Evolutionary conservation across 2,888 invertebrate species (phyloP).

Genomic region (Metalampra italica): DNA sequence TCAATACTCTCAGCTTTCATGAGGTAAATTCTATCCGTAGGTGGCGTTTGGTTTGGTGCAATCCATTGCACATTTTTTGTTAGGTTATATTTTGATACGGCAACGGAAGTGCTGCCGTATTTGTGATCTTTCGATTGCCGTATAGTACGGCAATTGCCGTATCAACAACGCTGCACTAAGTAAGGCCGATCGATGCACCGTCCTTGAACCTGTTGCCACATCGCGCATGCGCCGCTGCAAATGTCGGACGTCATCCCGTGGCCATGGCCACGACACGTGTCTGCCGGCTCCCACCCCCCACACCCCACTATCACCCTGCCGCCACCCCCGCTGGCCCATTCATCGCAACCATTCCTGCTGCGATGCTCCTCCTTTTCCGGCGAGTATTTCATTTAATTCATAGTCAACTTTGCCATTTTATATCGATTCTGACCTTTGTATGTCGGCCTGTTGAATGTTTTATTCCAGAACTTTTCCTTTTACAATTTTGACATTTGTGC

Average conservation of each 20-base stretch:
- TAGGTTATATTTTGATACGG: too few relatives aligned
- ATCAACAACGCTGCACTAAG: too few relatives aligned
- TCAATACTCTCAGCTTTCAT: too few relatives aligned
- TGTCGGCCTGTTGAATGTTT: conserved; percentile 45
- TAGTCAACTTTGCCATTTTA: conserved; percentile 62
- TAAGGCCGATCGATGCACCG: conserved; percentile 59
- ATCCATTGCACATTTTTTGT: too few relatives aligned
- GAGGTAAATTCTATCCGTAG: too few relatives aligned
- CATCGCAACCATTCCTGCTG: conserved; percentile 42
- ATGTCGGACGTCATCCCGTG: conserved; percentile 65
- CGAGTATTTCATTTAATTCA: conserved; percentile 28
- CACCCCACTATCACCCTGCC: conserved; percentile 9
- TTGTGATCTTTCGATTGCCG: too few relatives aligned
- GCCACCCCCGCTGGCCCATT: conserved; percentile 33
- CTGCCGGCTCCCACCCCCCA: conserved; percentile 22
- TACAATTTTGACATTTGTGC: conserved; percentile 32
- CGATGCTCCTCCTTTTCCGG: conserved; percentile 30
- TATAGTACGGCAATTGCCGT: too few relatives aligned
- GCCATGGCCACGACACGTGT: conserved; percentile 67
- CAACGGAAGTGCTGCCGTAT: too few relatives aligned
- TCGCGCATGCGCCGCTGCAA: conserved; percentile 54
- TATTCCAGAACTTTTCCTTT: conserved; percentile 3
- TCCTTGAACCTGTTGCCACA: conserved; percentile 62
- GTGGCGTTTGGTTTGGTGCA: too few relatives aligned
- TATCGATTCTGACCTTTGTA: conserved; percentile 59